Evolutionary conservation across 2,888 invertebrate genomes (phyloP).

Genomic region (Torymus aiolomorphi): DNA sequence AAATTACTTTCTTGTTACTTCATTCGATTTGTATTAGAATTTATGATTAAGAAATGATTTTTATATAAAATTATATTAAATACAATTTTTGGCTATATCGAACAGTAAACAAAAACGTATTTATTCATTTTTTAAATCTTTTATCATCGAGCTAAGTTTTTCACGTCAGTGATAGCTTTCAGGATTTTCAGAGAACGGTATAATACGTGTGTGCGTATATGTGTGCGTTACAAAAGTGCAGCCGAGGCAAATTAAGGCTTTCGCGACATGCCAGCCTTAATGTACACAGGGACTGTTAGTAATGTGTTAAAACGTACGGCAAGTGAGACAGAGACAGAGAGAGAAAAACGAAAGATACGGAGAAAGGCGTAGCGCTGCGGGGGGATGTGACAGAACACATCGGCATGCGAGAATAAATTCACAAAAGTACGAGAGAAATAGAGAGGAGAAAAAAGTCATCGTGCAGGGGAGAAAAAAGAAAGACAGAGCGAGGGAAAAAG

Average conservation of each 20-base stretch:
- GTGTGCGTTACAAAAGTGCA: constrained; percentile 14
- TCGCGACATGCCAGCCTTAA: constrained; percentile 1
- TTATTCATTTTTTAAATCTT: neutral
- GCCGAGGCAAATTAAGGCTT: constrained; percentile 37
- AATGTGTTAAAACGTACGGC: constrained; percentile 36
- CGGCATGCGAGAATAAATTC: constrained; percentile 39
- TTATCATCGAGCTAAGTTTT: constrained; percentile 2
- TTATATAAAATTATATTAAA: too few species aligned
- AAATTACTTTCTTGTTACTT: too few species aligned
- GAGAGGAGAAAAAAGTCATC: constrained; percentile 52
- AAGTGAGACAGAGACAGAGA: constrained; percentile 18
- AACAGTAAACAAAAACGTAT: too few species aligned
- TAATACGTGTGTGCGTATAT: constrained; percentile 2
- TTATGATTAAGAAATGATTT: too few species aligned
- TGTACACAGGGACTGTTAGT: constrained; percentile 28
- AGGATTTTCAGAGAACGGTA: neutral
- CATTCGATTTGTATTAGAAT: too few species aligned
- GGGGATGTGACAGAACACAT: constrained; percentile 9
- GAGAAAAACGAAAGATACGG: neutral
- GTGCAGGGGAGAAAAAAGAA: neutral
- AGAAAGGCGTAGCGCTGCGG: neutral
- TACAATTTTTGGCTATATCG: too few species aligned
- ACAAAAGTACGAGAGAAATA: constrained; percentile 35
- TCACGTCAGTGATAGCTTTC: neutral
- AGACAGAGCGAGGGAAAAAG: constrained; percentile 4